phyloP scores from a whole-genome alignment of 2,797 vertebrate genomes.

The Pantherophis alleghaniensis region DNA sequence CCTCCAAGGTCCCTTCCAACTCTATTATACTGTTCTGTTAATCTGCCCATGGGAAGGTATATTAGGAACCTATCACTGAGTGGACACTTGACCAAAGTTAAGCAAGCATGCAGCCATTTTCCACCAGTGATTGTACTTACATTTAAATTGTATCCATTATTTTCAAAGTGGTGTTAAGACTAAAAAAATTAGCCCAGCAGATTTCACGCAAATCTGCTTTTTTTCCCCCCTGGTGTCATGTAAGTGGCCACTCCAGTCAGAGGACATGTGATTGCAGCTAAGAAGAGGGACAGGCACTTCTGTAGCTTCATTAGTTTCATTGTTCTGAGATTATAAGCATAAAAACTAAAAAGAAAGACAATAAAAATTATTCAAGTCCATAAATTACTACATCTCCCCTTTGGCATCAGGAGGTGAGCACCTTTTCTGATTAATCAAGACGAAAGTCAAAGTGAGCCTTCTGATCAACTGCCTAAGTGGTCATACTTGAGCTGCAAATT shows the following conservation, averaged over 20 bases:
- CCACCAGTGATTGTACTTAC: not conserved
- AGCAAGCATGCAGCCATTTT: not conserved
- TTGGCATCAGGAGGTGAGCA: not conserved
- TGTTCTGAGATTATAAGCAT: not conserved
- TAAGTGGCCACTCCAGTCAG: not conserved
- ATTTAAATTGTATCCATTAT: not conserved
- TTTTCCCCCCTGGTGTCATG: not conserved
- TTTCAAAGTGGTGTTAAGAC: not conserved
- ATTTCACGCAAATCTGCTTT: not conserved
- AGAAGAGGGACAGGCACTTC: not conserved
- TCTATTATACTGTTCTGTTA: too few relatives aligned
- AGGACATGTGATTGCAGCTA: not conserved
- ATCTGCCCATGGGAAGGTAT: not conserved
- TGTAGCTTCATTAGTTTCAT: not conserved
- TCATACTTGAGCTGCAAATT: conserved; percentile 53
- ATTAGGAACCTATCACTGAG: not conserved
- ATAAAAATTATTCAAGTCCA: conserved; percentile 3
- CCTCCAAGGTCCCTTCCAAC: too few relatives aligned
- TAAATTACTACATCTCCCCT: conserved; percentile 24
- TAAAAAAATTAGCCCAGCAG: not conserved
- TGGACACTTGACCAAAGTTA: not conserved
- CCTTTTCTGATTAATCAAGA: conserved; percentile 42
- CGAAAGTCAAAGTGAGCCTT: conserved; percentile 46
- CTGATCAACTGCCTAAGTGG: conserved; percentile 59
- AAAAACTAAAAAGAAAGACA: not conserved